Percentiles rank a stretch among this genome's conserved stretches.
Conservation (phyloP, 2,113 vertebrate genomes). For the Garra rufa region DNA sequence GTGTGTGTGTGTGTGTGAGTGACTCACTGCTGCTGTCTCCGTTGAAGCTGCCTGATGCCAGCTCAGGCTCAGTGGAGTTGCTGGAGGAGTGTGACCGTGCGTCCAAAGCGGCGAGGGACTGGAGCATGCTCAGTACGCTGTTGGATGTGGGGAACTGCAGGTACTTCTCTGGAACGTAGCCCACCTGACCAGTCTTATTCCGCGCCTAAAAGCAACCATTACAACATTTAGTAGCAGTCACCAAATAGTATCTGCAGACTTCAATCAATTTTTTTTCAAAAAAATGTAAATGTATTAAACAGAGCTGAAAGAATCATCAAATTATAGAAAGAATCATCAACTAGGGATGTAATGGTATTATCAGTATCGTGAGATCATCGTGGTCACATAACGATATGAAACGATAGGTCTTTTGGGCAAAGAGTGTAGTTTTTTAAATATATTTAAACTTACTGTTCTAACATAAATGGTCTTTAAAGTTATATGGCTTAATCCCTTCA, state of each 20-base stretch:
- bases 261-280: neutral
- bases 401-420: too few species aligned
- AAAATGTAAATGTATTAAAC: neutral
- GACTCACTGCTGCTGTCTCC: slow-evolving; percentile 90
- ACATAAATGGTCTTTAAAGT: too few species aligned
- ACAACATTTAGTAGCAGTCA: neutral
- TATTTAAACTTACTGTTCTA: too few species aligned
- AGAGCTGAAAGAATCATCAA: neutral
- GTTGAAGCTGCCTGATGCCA: slow-evolving; percentile 87
- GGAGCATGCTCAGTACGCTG: slow-evolving; percentile 97
- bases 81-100: slow-evolving; percentile 93
- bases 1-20: neutral
- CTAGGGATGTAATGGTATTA: too few species aligned
- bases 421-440: too few species aligned
- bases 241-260: neutral
- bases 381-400: too few species aligned
- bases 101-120: slow-evolving; percentile 91
- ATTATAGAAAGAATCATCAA: too few species aligned
- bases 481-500: too few species aligned
- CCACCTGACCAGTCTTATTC: slow-evolving; percentile 91
- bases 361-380: too few species aligned
- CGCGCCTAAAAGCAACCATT: slow-evolving; percentile 79
- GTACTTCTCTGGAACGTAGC: slow-evolving; percentile 98
- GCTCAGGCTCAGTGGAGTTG: slow-evolving; percentile 92
- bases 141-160: slow-evolving; percentile 95